Conservation (phyloP, 2,797 vertebrate genomes). For the Pyrocephalus nanus region DNA sequence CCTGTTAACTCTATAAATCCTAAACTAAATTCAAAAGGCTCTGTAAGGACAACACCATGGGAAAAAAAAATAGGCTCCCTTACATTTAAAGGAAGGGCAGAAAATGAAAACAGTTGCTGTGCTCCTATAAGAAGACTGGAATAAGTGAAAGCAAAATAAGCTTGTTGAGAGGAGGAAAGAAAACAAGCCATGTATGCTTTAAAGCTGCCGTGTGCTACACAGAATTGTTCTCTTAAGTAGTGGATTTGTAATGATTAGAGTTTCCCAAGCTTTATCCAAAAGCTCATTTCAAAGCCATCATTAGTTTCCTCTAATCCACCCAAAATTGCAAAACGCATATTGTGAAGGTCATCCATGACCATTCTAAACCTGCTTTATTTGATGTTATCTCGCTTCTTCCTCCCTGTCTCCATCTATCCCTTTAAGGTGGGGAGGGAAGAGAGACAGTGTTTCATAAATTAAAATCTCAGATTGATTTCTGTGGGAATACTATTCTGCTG, state of each 20-base stretch:
- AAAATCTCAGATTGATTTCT: conserved; percentile 60
- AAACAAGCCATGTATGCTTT: conserved; percentile 59
- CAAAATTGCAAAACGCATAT: conserved; percentile 73
- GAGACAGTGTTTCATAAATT: conserved; percentile 42
- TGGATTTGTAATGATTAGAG: conserved; percentile 80
- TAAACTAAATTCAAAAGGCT: conserved; percentile 65
- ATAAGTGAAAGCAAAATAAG: conserved; percentile 52
- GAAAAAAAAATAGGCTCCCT: conserved; percentile 19
- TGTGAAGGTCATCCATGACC: conserved; percentile 65
- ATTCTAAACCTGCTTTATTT: conserved; percentile 42
- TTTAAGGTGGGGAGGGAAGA: background rate
- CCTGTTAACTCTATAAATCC: conserved; percentile 80
- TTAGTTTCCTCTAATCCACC: conserved; percentile 77
- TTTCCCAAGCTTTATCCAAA: conserved; percentile 76
- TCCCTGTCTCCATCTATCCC: background rate
- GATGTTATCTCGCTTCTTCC: background rate
- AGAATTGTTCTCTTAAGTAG: conserved; percentile 68
- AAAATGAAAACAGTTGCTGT: background rate
- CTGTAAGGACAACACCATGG: conserved; percentile 35
- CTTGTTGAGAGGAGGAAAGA: conserved; percentile 49
- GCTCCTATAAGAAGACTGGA: background rate
- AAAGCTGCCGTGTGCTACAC: conserved; percentile 56
- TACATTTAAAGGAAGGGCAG: conserved; percentile 32
- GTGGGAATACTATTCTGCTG: conserved; percentile 35
- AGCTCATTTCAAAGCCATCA: conserved; percentile 77